Evolutionary conservation across 2,888 invertebrate genomes (phyloP).

Genomic region (Imbricaverruca yamaguchii): DNA sequence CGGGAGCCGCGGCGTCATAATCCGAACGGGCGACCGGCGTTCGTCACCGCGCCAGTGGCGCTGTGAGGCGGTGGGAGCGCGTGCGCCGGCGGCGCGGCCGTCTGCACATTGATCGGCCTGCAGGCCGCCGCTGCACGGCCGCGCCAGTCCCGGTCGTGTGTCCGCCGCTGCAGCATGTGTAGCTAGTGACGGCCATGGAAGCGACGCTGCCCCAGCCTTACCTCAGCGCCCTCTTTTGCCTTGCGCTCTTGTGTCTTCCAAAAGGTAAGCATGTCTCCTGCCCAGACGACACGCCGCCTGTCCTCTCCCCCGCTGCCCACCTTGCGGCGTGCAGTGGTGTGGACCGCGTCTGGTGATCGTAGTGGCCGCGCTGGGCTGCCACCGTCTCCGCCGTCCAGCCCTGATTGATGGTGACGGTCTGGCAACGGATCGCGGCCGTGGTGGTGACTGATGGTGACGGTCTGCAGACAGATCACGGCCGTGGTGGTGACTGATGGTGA

Average conservation of each 20-base stretch:
- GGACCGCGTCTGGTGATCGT: neutral
- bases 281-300: neutral
- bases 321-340: neutral
- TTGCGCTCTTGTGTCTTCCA: slow-evolving; percentile 4
- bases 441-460: neutral
- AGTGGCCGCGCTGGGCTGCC: neutral
- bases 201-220: neutral
- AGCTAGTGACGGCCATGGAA: slow-evolving; percentile 1
- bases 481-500: neutral
- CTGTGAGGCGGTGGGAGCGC: no score
- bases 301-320: neutral
- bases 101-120: no score
- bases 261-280: neutral
- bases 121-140: no score
- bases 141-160: no score
- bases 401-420: neutral
- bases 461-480: no score
- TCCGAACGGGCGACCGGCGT: no score
- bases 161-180: neutral
- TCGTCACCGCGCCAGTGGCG: no score
- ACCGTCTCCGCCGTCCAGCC: neutral
- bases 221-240: neutral
- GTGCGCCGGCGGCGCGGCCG: no score
- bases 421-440: neutral
- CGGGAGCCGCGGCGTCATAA: no score